Evolutionary conservation across 2,888 invertebrate genomes (phyloP), one percentile per base, ranked within the genome.

Genomic region (Microplitis deprimator): DNA sequence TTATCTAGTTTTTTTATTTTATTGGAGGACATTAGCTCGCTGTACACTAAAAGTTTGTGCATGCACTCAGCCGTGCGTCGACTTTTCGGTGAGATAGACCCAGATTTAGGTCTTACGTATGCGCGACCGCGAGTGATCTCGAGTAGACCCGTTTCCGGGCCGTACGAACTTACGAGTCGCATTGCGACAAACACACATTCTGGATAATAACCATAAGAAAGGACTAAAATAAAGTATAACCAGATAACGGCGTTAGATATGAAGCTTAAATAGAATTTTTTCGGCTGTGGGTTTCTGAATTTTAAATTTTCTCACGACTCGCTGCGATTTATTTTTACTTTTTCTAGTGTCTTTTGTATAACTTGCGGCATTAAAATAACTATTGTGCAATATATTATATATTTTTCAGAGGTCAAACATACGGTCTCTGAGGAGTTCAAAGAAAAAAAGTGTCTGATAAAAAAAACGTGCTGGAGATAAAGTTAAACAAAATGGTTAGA

Each of bases 41-140:
- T 50, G 50, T 50, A 50, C 50, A 13, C 50, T 50, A 50, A 50
- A 50, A 50, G 50, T 50, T 50, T 50, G 10, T 50, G 50, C 50
- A 50, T 50, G 50, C 6, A 50, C 50, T 50, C 50, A 50, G 10
- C 50, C 50, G 50, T 50, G 50, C 50, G 50, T 50, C 13, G 50
- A 50, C 50, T 50, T 50, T 50, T 50, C 50, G 50, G 50, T 13
- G 50, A 50, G 50, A 50, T 50, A 50, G 10, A 29, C 50, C 50
- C 10, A 50, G 50, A 50, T 50, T 50, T 50, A 13, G 50, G 3
- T 50, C 50, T 50, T 50, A 50, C 72, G 64, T 41, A 62, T 40
- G 62, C 64, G 39, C 59, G 72, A 61, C 70, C 64, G 61, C 65
- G 80, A 76, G 79, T 79, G 73, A 81, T 77, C 78, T 72, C 75